Conservation (phyloP, 1,140 invertebrate species). For the Ceratina calcarata region DNA sequence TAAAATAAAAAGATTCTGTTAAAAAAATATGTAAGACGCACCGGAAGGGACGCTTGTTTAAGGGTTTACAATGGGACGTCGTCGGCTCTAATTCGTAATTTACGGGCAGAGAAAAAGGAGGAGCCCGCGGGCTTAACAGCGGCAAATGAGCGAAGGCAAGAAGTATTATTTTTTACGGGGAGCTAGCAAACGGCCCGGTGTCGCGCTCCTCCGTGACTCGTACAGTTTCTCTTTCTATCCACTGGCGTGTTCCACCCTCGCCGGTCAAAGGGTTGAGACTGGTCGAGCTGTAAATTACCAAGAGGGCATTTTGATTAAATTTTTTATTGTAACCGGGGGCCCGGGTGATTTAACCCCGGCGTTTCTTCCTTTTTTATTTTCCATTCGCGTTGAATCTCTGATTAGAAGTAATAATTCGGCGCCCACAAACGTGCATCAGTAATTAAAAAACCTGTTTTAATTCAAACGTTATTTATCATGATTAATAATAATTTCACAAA, state of each 20-base stretch:
- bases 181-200: slow-evolving; percentile 53
- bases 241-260: not conserved
- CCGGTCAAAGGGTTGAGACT: slow-evolving; percentile 71
- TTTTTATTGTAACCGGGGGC: slow-evolving; percentile 77
- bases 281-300: slow-evolving; percentile 77
- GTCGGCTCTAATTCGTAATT: slow-evolving; percentile 69
- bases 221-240: slow-evolving; percentile 59
- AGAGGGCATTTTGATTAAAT: slow-evolving; percentile 81
- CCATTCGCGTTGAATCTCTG: slow-evolving; percentile 60
- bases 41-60: not conserved
- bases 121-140: slow-evolving; percentile 33
- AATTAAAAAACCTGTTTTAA: too few relatives aligned
- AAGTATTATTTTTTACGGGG: slow-evolving; percentile 71
- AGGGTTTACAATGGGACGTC: not conserved
- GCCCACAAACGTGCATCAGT: not conserved
- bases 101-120: slow-evolving; percentile 45
- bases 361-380: slow-evolving; percentile 57
- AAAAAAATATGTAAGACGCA: too few relatives aligned
- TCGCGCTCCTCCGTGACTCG: slow-evolving; percentile 65
- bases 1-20: too few relatives aligned
- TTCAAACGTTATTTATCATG: too few relatives aligned
- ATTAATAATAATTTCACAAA: too few relatives aligned
- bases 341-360: slow-evolving; percentile 73
- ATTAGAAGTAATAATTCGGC: slow-evolving; percentile 64
- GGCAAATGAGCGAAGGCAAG: slow-evolving; percentile 68